These are phyloP conservation scores for Emys orbicularis DNA, from an alignment of 2,797 vertebrate species.

Conservation along the genomic window DNA sequence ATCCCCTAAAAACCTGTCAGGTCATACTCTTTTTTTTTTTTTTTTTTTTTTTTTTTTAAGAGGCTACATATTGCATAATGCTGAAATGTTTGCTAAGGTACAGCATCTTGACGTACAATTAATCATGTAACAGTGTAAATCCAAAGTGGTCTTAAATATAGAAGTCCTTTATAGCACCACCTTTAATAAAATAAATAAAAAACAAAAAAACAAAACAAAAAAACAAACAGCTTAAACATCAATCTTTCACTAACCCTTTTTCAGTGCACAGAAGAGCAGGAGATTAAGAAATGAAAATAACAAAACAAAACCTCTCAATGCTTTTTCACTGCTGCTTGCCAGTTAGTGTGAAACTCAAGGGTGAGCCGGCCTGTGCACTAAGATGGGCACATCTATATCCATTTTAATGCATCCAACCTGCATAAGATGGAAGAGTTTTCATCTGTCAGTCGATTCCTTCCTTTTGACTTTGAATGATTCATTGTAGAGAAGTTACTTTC, in stretches of 20 bases:
- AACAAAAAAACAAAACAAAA: no score
- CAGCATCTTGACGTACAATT: neutral
- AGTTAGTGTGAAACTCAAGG: neutral
- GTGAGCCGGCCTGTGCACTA: neutral
- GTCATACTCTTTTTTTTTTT: no score
- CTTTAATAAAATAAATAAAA: no score
- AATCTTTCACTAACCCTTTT: neutral
- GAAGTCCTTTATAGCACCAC: neutral
- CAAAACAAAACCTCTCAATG: neutral
- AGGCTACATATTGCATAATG: neutral
- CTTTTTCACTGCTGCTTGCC: neutral
- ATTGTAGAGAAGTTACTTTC: neutral
- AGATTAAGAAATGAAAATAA: neutral
- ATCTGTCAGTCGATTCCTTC: neutral
- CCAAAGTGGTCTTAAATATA: neutral
- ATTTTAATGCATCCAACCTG: neutral
- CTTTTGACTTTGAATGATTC: neutral
- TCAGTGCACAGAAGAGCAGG: neutral
- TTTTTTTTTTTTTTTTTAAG: neutral
- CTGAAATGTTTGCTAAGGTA: neutral
- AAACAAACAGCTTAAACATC: neutral
- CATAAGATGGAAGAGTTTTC: neutral
- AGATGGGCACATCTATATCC: neutral
- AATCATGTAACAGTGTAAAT: neutral
- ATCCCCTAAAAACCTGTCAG: neutral